Conservation (phyloP, 1,140 invertebrate genomes). For the Mesaphorura yosii region DNA sequence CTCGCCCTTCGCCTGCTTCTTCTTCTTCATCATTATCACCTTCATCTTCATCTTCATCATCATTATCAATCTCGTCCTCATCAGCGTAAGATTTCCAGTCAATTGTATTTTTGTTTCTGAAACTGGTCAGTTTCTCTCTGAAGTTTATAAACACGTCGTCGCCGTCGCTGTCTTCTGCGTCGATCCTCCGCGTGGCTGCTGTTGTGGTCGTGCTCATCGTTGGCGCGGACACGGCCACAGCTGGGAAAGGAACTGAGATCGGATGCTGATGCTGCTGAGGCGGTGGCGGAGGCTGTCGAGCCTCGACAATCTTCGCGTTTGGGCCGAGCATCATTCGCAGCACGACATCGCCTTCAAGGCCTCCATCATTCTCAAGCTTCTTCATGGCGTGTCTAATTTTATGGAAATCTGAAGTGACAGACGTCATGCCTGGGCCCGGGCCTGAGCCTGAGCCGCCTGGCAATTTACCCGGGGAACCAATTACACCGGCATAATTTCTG, state of each 20-base stretch:
- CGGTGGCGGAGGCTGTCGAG: no score
- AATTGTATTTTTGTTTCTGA: neutral
- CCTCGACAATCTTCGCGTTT: constrained; percentile 11
- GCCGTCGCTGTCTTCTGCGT: neutral
- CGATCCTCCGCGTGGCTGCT: neutral
- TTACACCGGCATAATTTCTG: no score
- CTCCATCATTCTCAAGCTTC: constrained; percentile 24
- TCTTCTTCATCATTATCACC: constrained; percentile 1
- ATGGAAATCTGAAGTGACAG: constrained; percentile 26
- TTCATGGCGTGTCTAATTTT: constrained; percentile 30
- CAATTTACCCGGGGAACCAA: no score
- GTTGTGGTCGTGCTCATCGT: neutral
- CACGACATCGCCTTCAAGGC: constrained; percentile 22
- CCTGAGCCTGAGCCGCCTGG: no score
- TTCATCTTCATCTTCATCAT: constrained; percentile 7
- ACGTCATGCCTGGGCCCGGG: no score
- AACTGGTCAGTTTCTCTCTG: neutral
- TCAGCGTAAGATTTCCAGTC: neutral
- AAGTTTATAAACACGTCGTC: neutral
- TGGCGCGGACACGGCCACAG: constrained; percentile 2
- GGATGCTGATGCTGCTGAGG: constrained; percentile 1
- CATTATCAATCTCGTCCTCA: constrained; percentile 13
- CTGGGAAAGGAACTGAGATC: neutral
- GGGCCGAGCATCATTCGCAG: constrained; percentile 28
- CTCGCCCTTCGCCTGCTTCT: neutral